Percentiles rank a stretch among this genome's conserved stretches.
Conservation (phyloP, 1,140 invertebrate genomes). For the Periplaneta americana region DNA sequence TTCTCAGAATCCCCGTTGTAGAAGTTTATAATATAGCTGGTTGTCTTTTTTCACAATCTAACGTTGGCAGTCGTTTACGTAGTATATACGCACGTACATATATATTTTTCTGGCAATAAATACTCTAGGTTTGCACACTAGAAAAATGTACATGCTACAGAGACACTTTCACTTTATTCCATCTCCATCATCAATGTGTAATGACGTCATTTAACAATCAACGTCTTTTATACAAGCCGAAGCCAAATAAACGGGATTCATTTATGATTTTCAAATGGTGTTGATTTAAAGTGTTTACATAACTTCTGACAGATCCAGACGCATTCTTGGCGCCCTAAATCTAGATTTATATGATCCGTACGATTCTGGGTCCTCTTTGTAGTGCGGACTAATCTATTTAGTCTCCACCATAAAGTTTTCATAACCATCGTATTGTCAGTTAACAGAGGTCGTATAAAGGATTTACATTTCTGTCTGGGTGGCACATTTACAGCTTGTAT, state of each 20-base stretch:
- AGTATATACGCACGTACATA: too few relatives aligned
- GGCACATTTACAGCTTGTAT: background rate
- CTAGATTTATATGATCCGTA: background rate
- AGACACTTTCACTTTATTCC: background rate
- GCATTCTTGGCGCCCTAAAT: background rate
- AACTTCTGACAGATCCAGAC: background rate
- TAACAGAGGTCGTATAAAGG: background rate
- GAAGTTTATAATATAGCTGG: too few relatives aligned
- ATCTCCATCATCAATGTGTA: background rate
- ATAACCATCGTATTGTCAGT: background rate
- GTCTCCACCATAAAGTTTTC: background rate
- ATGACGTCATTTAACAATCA: background rate
- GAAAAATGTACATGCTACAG: background rate
- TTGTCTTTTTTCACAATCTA: too few relatives aligned
- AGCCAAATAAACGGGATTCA: background rate
- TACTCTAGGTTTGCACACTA: background rate
- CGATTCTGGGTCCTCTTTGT: background rate
- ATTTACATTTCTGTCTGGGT: background rate
- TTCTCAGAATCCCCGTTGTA: too few relatives aligned
- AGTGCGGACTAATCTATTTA: background rate
- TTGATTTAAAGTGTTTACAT: background rate
- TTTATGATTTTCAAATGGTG: background rate
- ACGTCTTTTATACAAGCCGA: background rate
- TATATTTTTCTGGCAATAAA: too few relatives aligned
- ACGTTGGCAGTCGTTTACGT: too few relatives aligned